phyloP scores from a whole-genome alignment of 2,113 vertebrate genomes.

The Paradoxurus hermaphroditus region DNA sequence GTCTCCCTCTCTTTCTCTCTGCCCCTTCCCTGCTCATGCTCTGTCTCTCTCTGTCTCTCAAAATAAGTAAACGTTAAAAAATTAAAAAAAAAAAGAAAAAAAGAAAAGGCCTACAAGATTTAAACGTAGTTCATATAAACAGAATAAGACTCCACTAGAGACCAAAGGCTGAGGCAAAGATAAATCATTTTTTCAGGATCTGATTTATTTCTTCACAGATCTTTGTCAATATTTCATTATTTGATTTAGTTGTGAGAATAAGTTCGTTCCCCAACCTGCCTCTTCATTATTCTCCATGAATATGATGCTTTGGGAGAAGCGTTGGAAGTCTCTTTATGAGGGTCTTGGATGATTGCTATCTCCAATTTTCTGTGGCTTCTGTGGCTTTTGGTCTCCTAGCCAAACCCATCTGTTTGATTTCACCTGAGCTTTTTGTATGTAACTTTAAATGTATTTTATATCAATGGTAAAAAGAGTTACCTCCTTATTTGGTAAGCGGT shows the following conservation, averaged over 20 bases:
- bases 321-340: background rate
- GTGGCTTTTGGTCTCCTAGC: background rate
- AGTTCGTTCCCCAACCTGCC: background rate
- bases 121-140: background rate
- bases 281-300: background rate
- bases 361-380: background rate
- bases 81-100: background rate
- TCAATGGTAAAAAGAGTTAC: background rate
- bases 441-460: background rate
- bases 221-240: slow-evolving; percentile 17
- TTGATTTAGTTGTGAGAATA: background rate
- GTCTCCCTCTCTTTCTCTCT: background rate
- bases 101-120: background rate
- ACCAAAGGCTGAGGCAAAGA: background rate
- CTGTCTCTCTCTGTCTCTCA: background rate
- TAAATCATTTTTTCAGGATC: background rate
- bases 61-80: background rate
- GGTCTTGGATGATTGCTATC: background rate
- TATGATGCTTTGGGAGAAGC: background rate
- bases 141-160: background rate
- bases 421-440: background rate
- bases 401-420: background rate
- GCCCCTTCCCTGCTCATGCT: background rate
- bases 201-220: slow-evolving; percentile 37
- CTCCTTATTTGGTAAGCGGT: background rate